Conservation (phyloP, 37 sponge, comb jelly and placozoan genomes). For the Bolinopsis microptera region DNA sequence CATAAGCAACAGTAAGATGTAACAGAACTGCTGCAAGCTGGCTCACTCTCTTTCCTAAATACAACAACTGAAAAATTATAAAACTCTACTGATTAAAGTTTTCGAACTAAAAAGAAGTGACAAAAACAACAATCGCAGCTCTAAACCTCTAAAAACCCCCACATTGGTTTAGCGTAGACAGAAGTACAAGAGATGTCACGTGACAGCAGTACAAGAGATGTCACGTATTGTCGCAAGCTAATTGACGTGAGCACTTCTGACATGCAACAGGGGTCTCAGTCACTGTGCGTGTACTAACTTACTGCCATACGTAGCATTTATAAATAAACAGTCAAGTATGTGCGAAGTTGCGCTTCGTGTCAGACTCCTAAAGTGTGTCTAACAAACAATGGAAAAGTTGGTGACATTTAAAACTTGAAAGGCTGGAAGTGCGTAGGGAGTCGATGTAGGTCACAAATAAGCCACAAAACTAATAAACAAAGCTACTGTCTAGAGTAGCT, state of each 20-base stretch:
- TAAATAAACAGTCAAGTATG: background rate
- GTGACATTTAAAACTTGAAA: background rate
- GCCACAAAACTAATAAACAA: background rate
- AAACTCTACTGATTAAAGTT: too few species aligned
- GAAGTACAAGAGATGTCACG: too few species aligned
- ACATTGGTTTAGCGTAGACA: background rate
- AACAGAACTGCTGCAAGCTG: too few species aligned
- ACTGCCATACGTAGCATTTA: background rate
- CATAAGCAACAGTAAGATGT: too few species aligned
- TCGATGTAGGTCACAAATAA: background rate
- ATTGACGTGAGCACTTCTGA: background rate
- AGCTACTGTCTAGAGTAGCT: background rate
- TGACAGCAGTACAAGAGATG: too few species aligned
- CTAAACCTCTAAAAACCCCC: background rate
- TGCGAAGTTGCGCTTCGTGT: background rate
- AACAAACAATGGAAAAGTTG: background rate
- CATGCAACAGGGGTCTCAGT: background rate
- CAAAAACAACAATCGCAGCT: too few species aligned
- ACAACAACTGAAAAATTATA: too few species aligned
- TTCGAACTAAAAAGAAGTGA: too few species aligned
- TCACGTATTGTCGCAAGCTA: background rate
- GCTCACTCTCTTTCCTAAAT: too few species aligned
- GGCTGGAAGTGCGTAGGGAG: background rate
- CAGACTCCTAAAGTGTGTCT: background rate
- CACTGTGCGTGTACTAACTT: too few species aligned